A percentile compares a stretch with the other conserved stretches of the same genome.
Evolutionary conservation across 2,113 vertebrate species (phyloP).

Genomic region (Pachyramphus minor): DNA sequence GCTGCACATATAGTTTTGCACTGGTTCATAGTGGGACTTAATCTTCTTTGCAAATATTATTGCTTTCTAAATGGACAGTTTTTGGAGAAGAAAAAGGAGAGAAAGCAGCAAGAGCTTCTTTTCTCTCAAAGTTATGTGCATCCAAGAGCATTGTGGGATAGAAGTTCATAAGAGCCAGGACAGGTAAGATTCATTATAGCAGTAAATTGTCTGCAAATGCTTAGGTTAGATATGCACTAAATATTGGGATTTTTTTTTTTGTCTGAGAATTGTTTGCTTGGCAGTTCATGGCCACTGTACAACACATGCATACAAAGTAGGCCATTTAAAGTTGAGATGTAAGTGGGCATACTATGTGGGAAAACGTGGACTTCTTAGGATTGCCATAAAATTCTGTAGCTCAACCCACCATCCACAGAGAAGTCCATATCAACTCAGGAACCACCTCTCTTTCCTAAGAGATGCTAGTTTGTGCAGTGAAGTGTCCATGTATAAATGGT

Average conservation of each 20-base stretch:
- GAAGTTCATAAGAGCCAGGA: constrained; percentile 12
- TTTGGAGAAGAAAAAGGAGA: background rate
- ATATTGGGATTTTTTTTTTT: background rate
- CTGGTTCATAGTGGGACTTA: background rate
- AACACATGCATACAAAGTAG: background rate
- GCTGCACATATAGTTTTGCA: background rate
- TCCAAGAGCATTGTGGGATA: constrained; percentile 1
- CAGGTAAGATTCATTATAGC: constrained; percentile 33
- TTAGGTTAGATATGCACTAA: background rate
- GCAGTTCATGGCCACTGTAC: background rate
- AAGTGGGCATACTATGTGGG: background rate
- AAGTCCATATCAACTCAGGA: background rate
- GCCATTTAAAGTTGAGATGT: background rate
- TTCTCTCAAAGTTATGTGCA: constrained; percentile 9
- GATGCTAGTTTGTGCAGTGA: background rate
- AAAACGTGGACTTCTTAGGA: background rate
- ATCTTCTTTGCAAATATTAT: background rate
- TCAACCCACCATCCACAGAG: background rate
- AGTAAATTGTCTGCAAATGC: constrained; percentile 4
- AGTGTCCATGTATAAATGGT: background rate
- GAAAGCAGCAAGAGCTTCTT: background rate
- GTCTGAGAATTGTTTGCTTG: background rate
- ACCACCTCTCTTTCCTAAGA: background rate
- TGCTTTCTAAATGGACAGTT: background rate
- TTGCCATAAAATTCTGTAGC: background rate